Conservation (phyloP, 2,888 invertebrate genomes). For the Augochlorella aurata region DNA sequence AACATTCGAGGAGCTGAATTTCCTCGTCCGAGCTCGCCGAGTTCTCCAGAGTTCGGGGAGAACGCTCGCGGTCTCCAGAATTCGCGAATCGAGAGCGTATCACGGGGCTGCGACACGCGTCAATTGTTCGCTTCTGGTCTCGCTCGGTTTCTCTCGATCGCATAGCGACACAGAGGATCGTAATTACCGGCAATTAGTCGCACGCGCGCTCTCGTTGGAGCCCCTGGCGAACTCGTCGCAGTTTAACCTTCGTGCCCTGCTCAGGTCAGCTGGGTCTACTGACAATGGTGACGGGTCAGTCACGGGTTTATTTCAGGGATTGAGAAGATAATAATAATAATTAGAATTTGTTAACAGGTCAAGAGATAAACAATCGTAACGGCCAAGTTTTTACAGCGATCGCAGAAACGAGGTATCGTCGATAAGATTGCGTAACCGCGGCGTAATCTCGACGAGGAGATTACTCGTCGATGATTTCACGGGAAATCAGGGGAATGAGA, state of each 20-base stretch:
- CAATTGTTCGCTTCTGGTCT: not conserved
- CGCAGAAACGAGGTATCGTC: not conserved
- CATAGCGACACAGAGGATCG: not conserved
- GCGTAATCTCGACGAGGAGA: not conserved
- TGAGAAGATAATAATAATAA: no score
- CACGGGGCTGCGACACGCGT: not conserved
- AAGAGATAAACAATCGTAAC: not conserved
- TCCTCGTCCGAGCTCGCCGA: no score
- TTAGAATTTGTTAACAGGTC: not conserved
- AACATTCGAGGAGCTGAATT: no score
- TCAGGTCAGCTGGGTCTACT: no score
- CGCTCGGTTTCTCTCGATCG: conserved; percentile 26
- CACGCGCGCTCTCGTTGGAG: conserved; percentile 4
- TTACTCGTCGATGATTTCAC: not conserved
- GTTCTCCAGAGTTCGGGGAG: not conserved
- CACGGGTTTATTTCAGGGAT: no score
- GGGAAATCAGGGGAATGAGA: not conserved
- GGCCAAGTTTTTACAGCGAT: not conserved
- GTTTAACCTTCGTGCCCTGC: no score
- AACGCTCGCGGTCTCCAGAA: not conserved
- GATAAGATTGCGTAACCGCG: conserved; percentile 6
- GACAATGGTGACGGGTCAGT: no score
- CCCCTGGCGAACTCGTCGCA: not conserved
- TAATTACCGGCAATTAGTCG: conserved; percentile 26
- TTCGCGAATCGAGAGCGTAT: not conserved